These are phyloP conservation scores for Theocolax elegans DNA, from an alignment of 1,140 invertebrate species.

Conservation along the genomic window DNA sequence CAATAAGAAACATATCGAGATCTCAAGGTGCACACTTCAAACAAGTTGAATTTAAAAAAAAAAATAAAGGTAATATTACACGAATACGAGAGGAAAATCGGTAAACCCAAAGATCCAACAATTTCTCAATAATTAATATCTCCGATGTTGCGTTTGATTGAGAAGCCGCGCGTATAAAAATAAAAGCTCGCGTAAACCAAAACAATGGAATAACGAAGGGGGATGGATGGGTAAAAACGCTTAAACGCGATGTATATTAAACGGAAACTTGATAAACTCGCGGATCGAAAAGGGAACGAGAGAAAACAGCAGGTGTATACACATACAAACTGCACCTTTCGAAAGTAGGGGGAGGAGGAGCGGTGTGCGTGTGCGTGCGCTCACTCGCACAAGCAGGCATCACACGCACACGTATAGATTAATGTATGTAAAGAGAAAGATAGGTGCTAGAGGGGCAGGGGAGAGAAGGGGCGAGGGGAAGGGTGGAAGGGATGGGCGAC, in stretches of 20 bases:
- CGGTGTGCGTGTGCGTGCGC: not conserved
- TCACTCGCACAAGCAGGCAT: not conserved
- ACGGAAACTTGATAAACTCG: slow-evolving; percentile 20
- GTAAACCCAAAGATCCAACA: too few species aligned
- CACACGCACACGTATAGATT: slow-evolving; percentile 17
- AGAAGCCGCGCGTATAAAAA: not conserved
- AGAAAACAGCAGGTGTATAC: not conserved
- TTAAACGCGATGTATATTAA: slow-evolving; percentile 10
- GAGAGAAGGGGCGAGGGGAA: slow-evolving; percentile 47
- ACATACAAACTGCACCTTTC: slow-evolving; percentile 3
- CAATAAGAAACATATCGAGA: too few species aligned
- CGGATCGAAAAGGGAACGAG: not conserved
- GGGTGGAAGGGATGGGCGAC: slow-evolving; percentile 44
- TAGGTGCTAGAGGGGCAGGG: slow-evolving; percentile 21
- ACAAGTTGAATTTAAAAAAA: too few species aligned
- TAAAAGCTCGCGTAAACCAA: not conserved
- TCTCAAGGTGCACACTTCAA: too few species aligned
- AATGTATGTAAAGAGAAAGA: slow-evolving; percentile 21
- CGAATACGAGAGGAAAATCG: too few species aligned
- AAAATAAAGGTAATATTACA: too few species aligned
- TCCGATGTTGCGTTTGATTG: too few species aligned
- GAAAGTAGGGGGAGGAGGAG: slow-evolving; percentile 42
- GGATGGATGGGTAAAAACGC: not conserved
- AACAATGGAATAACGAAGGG: not conserved
- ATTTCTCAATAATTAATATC: too few species aligned